A percentile compares a stretch with the other conserved stretches of the same genome.
phyloP scores from a whole-genome alignment of 2,888 invertebrate species.

The Protophormia terraenovae region DNA sequence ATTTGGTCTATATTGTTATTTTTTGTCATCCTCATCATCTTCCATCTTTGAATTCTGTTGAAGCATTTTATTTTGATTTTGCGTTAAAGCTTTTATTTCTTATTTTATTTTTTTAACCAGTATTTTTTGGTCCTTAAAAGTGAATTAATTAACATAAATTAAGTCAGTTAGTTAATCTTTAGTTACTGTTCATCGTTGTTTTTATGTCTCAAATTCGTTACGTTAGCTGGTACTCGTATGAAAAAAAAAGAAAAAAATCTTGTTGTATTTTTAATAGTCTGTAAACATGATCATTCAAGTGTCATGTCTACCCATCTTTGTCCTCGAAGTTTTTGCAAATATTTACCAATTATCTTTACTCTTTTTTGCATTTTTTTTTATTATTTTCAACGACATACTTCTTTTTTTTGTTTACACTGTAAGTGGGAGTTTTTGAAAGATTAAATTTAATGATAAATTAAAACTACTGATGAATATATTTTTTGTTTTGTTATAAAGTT shows the following conservation, averaged over 20 bases:
- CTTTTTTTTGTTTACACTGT: neutral
- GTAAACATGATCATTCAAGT: conserved; percentile 68
- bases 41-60: conserved; percentile 52
- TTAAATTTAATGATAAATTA: conserved; percentile 41
- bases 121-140: conserved; percentile 60
- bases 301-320: conserved; percentile 54
- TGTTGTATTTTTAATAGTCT: conserved; percentile 60
- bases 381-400: neutral
- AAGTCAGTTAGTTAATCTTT: conserved; percentile 62
- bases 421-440: conserved; percentile 46
- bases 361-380: neutral
- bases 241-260: neutral
- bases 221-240: neutral
- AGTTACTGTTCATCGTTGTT: conserved; percentile 2
- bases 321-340: conserved; percentile 55
- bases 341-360: conserved; percentile 55
- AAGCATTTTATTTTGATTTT: conserved; percentile 65
- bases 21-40: conserved; percentile 55
- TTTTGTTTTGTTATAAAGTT: neutral
- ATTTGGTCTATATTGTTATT: neutral
- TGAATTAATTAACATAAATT: conserved; percentile 68
- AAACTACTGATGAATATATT: neutral
- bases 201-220: conserved; percentile 11
- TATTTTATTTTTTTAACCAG: neutral
- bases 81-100: conserved; percentile 44